Percentiles rank a stretch among this genome's conserved stretches.
phyloP scores from a whole-genome alignment of 1,140 invertebrate species.

The Fopius arisanus region DNA sequence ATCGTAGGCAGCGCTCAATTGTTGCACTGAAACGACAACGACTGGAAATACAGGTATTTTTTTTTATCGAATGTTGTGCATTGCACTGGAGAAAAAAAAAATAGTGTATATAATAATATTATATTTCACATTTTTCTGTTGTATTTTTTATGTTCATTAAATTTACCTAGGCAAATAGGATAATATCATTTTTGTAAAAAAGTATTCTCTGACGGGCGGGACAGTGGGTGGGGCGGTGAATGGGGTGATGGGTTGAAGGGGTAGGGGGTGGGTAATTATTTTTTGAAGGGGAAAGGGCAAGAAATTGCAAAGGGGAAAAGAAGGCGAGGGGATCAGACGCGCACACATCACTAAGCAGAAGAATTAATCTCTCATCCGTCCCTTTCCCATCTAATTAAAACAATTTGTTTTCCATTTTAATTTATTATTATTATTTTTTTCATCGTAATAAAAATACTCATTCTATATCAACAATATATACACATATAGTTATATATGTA shows the following conservation, averaged over 20 bases:
- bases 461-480: constrained; percentile 41
- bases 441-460: constrained; percentile 35
- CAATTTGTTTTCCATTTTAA: constrained; percentile 10
- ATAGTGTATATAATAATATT: constrained; percentile 36
- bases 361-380: background rate
- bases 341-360: constrained; percentile 8
- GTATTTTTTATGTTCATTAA: constrained; percentile 44
- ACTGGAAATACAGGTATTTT: constrained; percentile 58
- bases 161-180: constrained; percentile 54
- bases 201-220: constrained; percentile 51
- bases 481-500: constrained; percentile 32
- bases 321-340: constrained; percentile 18
- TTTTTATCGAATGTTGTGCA: constrained; percentile 53
- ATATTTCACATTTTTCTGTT: constrained; percentile 31
- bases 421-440: constrained; percentile 22
- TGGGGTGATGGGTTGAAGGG: too few relatives aligned
- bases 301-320: constrained; percentile 22
- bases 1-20: constrained; percentile 37
- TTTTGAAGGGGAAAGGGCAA: constrained; percentile 25
- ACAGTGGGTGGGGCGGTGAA: background rate
- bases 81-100: constrained; percentile 58
- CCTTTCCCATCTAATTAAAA: background rate
- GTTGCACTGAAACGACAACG: constrained; percentile 45
- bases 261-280: too few relatives aligned
- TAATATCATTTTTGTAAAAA: constrained; percentile 57